Evolutionary conservation across 2,113 vertebrate species (phyloP).

Genomic region (Menura novaehollandiae): DNA sequence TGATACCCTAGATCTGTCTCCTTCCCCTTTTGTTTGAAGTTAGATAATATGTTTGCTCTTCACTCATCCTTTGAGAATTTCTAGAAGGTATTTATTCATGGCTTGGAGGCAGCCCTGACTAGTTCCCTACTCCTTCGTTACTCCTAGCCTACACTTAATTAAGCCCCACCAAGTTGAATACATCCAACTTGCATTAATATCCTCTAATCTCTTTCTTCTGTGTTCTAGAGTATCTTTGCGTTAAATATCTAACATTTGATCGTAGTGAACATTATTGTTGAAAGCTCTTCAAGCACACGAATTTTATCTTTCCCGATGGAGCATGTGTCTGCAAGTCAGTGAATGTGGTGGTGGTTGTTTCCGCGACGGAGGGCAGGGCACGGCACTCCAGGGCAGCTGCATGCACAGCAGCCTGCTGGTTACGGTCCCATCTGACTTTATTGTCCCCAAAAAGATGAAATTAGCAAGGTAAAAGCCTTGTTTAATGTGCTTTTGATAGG

Average conservation of each 20-base stretch:
- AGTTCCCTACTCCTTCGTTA: not conserved
- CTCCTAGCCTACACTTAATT: not conserved
- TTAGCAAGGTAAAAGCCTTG: not conserved
- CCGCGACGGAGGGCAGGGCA: rapidly evolving
- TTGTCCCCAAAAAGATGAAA: not conserved
- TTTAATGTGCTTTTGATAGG: slow-evolving; percentile 4
- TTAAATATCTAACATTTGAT: not conserved
- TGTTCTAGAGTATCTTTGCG: not conserved
- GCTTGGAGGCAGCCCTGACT: not conserved
- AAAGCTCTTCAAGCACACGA: not conserved
- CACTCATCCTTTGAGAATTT: not conserved
- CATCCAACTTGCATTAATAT: not conserved
- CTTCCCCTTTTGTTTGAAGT: slow-evolving; percentile 15
- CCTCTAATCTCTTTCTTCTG: not conserved
- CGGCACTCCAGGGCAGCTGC: rapidly evolving
- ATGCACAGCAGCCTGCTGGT: not conserved
- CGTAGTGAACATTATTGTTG: not conserved
- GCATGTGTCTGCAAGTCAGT: not conserved
- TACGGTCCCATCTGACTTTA: not conserved
- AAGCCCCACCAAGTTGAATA: not conserved
- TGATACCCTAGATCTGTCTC: not conserved
- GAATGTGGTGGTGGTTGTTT: not conserved
- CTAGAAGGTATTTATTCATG: not conserved
- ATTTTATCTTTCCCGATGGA: not conserved
- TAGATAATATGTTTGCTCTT: not conserved